Evolutionary conservation across 2,113 vertebrate genomes (phyloP), one percentile per base, ranked within the genome.

Genomic region (Butorides virescens): DNA sequence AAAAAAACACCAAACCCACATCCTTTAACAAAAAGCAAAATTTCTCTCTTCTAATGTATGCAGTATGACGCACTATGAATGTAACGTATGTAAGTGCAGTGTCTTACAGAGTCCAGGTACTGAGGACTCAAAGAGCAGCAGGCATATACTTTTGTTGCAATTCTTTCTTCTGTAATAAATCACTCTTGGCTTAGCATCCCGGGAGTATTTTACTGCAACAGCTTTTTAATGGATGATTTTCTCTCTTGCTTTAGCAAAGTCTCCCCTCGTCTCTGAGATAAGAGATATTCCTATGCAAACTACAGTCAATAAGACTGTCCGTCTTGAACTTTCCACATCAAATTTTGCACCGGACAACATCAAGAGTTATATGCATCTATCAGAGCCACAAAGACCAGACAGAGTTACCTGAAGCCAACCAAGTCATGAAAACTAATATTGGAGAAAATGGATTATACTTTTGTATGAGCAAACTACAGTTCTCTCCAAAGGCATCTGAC

Each of bases 21-120:
- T 6, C 22, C 25, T 32, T 70, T 44, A 30, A 63, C 11, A 37
- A 68, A 25, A 46, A 36, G 11, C 7, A 16, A 37, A 13, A 39
- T 39, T 55, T 26, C 18, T 46, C 9, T 36, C 23, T 52, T 62
- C 32, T 14, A 29, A 37, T 7, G 18, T 1, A 14, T 2, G 5
- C 34, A 22, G 18, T 15, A 42, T 53, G 63, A 36, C 37, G 39
- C 47, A 47, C 13, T 26, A 1, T 4, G 21, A 9, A 4, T 2
- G 2, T 12, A 7, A 7, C 1, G 2, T 5, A 16, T 7, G 1
- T 5, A 37, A 29, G 27, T 39, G 39, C 53, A 63, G 39, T 5
- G 46, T 53, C 81, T n/a, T 14, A 17, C 47, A 9, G 49, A 84
- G 68, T 25, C 7, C 63, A 36, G 32, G 46, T 19, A 47, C 26